phyloP scores from a whole-genome alignment of 2,888 invertebrate species.

The Caenorhabditis sp. region DNA sequence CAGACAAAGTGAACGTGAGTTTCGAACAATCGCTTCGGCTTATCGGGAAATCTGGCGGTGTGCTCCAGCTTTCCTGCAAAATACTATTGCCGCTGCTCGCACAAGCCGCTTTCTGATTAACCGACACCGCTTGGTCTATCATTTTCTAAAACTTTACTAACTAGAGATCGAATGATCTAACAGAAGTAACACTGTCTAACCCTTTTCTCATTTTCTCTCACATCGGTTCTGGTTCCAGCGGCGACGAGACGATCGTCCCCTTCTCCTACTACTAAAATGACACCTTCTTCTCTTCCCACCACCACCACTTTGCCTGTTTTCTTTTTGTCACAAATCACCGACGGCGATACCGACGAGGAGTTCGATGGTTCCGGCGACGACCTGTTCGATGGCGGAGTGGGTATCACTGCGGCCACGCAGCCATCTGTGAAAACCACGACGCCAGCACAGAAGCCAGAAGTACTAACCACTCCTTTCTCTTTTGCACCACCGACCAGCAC shows the following conservation, averaged over 20 bases:
- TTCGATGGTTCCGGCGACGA: constrained; percentile 68
- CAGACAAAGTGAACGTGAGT: constrained; percentile 49
- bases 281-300: constrained; percentile 26
- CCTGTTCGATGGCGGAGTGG: constrained; percentile 41
- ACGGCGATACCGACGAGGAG: constrained; percentile 51
- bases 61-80: constrained; percentile 19
- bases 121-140: constrained; percentile 3
- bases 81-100: constrained; percentile 28
- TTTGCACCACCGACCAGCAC: constrained; percentile 57
- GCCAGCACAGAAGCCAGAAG: constrained; percentile 41
- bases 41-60: constrained; percentile 23
- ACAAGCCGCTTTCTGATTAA: constrained; percentile 47
- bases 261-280: constrained; percentile 35
- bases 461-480: constrained; percentile 57
- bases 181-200: constrained; percentile 19
- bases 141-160: neutral
- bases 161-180: neutral
- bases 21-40: constrained; percentile 20
- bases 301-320: constrained; percentile 63
- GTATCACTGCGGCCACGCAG: constrained; percentile 65
- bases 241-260: constrained; percentile 22
- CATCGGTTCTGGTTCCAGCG: constrained; percentile 44
- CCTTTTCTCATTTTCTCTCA: constrained; percentile 22
- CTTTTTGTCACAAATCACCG: constrained; percentile 61
- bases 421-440: constrained; percentile 45